Evolutionary conservation across 2,888 invertebrate genomes (phyloP).

Genomic region (Protula sp.): DNA sequence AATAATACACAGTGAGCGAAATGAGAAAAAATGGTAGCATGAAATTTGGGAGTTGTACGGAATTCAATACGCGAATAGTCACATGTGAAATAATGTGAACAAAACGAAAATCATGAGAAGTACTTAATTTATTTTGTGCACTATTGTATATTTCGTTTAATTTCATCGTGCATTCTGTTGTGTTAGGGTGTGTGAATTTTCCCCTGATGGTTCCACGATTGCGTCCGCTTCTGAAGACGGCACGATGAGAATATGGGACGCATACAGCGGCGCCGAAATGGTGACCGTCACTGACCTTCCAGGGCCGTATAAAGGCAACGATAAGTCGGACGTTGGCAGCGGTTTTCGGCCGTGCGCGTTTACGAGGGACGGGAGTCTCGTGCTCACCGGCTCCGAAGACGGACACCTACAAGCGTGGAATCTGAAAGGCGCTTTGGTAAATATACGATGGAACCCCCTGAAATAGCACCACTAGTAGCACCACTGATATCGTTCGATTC

Average conservation of each 20-base stretch:
- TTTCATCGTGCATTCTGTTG: no score
- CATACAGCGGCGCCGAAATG: slow-evolving; percentile 15
- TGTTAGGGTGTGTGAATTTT: slow-evolving; percentile 6
- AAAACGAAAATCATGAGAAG: no score
- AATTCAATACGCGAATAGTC: no score
- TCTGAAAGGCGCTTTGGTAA: slow-evolving; percentile 10
- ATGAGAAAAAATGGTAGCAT: no score
- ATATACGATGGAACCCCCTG: not conserved
- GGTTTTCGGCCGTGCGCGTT: slow-evolving; percentile 14
- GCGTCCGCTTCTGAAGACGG: slow-evolving; percentile 15
- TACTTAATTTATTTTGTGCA: no score
- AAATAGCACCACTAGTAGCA: not conserved
- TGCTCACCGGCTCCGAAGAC: slow-evolving; percentile 15
- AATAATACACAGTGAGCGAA: no score
- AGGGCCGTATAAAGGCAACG: no score
- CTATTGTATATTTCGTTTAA: no score
- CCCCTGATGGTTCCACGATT: slow-evolving; percentile 13
- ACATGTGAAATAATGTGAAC: no score
- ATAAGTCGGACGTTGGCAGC: no score
- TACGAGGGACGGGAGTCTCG: slow-evolving; percentile 3
- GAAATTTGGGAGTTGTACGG: no score
- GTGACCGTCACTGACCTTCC: slow-evolving; percentile 15
- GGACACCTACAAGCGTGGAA: slow-evolving; percentile 13
- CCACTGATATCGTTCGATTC: no score
- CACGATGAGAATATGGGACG: slow-evolving; percentile 16